These are phyloP conservation scores for Thalassaphorura encarpata DNA, from an alignment of 1,140 invertebrate species.

Conservation along the genomic window DNA sequence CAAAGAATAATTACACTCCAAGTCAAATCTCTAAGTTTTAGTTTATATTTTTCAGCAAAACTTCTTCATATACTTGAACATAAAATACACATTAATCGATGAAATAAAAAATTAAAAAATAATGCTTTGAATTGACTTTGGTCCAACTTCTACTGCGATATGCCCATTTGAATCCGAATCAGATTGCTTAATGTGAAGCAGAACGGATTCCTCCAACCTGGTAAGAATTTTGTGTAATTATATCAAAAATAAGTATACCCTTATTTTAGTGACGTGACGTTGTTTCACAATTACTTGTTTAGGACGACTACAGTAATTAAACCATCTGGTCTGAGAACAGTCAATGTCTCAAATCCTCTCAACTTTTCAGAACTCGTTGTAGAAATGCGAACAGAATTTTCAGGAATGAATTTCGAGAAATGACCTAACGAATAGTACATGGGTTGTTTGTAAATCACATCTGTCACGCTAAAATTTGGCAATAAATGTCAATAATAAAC, in stretches of 20 bases:
- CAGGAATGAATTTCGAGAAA: conserved; percentile 68
- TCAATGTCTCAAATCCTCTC: conserved; percentile 37
- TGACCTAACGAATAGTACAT: conserved; percentile 79
- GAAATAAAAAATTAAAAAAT: conserved; percentile 2
- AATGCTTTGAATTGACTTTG: not conserved
- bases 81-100: too few relatives aligned
- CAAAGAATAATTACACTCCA: too few relatives aligned
- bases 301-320: conserved; percentile 47
- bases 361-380: not conserved
- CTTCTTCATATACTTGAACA: too few relatives aligned
- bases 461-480: conserved; percentile 14
- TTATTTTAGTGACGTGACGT: not conserved
- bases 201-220: not conserved
- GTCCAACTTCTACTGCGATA: conserved; percentile 1
- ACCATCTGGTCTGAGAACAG: conserved; percentile 48
- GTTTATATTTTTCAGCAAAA: too few relatives aligned
- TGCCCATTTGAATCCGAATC: not conserved
- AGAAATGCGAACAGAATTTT: conserved; percentile 45
- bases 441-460: conserved; percentile 77
- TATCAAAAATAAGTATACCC: not conserved
- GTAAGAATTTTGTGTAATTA: not conserved
- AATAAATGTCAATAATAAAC: not conserved
- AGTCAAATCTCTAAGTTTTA: too few relatives aligned
- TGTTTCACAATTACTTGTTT: conserved; percentile 48
- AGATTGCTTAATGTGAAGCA: not conserved